phyloP scores from a whole-genome alignment of 2,113 vertebrate genomes.

The Trogon melanurus region DNA sequence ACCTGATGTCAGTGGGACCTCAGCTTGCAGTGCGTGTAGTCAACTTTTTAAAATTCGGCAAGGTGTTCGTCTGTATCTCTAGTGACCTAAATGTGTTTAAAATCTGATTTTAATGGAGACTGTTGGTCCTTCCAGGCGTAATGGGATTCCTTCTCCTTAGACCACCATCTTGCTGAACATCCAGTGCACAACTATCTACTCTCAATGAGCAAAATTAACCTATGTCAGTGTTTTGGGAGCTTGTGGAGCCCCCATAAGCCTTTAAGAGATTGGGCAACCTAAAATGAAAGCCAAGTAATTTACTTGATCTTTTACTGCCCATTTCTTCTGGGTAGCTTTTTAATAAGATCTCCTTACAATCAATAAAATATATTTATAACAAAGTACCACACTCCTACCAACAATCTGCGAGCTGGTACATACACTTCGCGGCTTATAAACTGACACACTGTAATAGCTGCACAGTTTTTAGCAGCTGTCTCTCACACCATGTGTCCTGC shows the following conservation, averaged over 20 bases:
- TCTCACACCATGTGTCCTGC: slow-evolving; percentile 68
- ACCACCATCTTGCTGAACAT: not conserved
- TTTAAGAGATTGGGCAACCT: not conserved
- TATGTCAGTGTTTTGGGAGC: not conserved
- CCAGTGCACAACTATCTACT: not conserved
- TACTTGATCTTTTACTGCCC: slow-evolving; percentile 56
- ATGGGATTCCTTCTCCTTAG: not conserved
- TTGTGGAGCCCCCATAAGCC: not conserved
- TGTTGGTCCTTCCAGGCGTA: not conserved
- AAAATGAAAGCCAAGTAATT: slow-evolving; percentile 9
- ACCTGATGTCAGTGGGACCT: not conserved
- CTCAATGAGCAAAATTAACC: not conserved
- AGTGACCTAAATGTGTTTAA: not conserved
- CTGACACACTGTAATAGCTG: slow-evolving; percentile 61
- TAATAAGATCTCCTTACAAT: slow-evolving; percentile 57
- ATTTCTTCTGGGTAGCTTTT: slow-evolving; percentile 26
- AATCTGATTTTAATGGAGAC: not conserved
- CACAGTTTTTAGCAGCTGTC: slow-evolving; percentile 68
- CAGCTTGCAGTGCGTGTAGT: not conserved
- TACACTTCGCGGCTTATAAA: slow-evolving; percentile 62
- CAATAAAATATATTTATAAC: slow-evolving; percentile 65
- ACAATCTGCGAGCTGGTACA: slow-evolving; percentile 60
- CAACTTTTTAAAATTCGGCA: not conserved
- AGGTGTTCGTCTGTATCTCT: not conserved
- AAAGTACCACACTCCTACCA: slow-evolving; percentile 66